Base-by-base conservation (phyloP, 1,140 invertebrate species). In the Caerostris darwini region DNA sequence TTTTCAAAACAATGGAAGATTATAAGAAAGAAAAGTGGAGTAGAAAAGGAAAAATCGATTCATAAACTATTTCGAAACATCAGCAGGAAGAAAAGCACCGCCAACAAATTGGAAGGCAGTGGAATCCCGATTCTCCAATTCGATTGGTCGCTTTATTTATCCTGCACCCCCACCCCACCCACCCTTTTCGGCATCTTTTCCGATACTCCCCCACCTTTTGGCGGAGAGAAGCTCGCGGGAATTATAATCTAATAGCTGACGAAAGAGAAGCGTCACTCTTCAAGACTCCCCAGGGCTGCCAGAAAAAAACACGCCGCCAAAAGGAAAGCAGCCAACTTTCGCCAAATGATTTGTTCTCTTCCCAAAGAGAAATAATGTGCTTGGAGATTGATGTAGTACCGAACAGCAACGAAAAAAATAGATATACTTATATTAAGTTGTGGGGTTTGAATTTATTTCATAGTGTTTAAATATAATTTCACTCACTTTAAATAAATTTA, bases 161-260 rank as follows among this genome's bases (percentile, higher is more conserved):
- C 57, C 50, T 10, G 81, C 85, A 56, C 58, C 54, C 34, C 58
- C 90, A 77, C 77, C 77, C 19, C 8, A 12, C 14, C 19, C 81
- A 3, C 50, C 82, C 82, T 61, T 92, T 92, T 92, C 91, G 91
- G 91, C 82, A 92, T 92, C 92, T 94, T 94, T 94, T 94, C 92
- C 86, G 92, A 94, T 94, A 81, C 92, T 89, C 92, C 92, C 92
- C 92, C 92, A 81, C 92, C 92, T 88, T 92, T 59, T 77, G 53
- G 90, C 82, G 67, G 83, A 64, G 83, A 71, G 83, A 64, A 85
- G 54, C 92, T 88, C 92, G 34, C 85, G 86, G 92, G 92, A 94
- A 94, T 94, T 89, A 94, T 94, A 94, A 94, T 94, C 92, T 94
- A 94, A 94, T 94, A 94, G 92, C 92, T 94, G 92, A 94, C 92